Percentiles rank a stretch among this genome's conserved stretches.
Evolutionary conservation across 2,113 vertebrate species (phyloP).

Genomic region (Anser cygnoides): DNA sequence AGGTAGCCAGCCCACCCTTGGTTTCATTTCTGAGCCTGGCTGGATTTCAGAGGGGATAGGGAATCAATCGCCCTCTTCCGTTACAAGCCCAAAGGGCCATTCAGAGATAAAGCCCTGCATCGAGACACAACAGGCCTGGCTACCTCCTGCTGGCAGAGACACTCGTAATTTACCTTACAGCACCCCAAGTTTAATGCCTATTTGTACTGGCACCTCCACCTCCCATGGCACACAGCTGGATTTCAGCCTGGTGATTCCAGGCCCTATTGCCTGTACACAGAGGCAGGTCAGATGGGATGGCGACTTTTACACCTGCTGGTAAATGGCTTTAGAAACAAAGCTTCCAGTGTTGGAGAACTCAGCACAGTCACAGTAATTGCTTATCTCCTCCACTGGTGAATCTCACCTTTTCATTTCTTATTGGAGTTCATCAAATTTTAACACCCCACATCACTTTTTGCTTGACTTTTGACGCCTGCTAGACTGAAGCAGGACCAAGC

Average conservation of each 20-base stretch:
- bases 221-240: background rate
- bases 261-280: background rate
- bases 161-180: background rate
- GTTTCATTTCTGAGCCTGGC: background rate
- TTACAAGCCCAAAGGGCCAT: background rate
- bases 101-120: background rate
- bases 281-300: no score
- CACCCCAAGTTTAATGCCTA: fast-evolving
- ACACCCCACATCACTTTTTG: background rate
- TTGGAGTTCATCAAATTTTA: background rate
- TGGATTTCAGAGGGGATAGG: background rate
- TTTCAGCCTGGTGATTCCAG: background rate
- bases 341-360: background rate
- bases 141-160: fast-evolving
- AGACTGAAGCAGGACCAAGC: background rate
- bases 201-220: background rate
- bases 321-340: background rate
- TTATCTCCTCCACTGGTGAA: background rate
- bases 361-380: fast-evolving
- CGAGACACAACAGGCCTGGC: no score
- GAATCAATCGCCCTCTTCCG: background rate
- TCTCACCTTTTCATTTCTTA: background rate
- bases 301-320: fast-evolving
- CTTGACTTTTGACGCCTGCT: fast-evolving
- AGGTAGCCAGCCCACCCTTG: background rate